These are phyloP conservation scores for Muscidifurax raptorellus DNA, from an alignment of 1,140 invertebrate species.

Conservation along the genomic window DNA sequence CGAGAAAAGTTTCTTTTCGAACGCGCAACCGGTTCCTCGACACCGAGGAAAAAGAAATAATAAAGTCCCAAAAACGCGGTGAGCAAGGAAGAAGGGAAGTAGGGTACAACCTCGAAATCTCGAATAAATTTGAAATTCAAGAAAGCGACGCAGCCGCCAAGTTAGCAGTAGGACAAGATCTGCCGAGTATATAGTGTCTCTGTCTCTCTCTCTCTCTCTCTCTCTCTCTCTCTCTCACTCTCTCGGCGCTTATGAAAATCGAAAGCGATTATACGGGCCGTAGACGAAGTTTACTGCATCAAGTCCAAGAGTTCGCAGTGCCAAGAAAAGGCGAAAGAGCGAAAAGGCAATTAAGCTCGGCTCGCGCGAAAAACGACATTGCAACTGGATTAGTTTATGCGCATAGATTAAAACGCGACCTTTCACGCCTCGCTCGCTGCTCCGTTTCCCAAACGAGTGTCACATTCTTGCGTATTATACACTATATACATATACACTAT, in stretches of 20 bases:
- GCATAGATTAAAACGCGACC: slow-evolving; percentile 8
- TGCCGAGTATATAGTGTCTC: not conserved
- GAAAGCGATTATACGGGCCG: slow-evolving; percentile 18
- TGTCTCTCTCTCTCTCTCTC: too few relatives aligned
- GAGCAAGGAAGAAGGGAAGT: not conserved
- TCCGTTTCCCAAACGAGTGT: not conserved
- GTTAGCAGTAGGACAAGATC: slow-evolving; percentile 3
- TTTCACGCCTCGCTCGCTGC: not conserved
- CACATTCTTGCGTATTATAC: not conserved
- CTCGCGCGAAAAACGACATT: slow-evolving; percentile 22
- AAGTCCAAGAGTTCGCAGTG: slow-evolving; percentile 1
- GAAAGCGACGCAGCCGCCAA: not conserved
- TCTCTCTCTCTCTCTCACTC: too few relatives aligned
- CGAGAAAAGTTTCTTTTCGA: too few relatives aligned
- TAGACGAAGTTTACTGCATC: slow-evolving; percentile 18
- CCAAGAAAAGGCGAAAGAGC: slow-evolving; percentile 13
- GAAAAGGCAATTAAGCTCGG: not conserved
- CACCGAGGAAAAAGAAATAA: not conserved
- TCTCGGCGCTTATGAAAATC: slow-evolving; percentile 31
- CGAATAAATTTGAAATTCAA: slow-evolving; percentile 33
- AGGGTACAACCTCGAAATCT: slow-evolving; percentile 24
- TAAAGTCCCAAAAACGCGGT: not conserved
- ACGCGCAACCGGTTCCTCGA: too few relatives aligned
- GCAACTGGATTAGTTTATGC: slow-evolving; percentile 24
- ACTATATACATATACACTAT: too few relatives aligned